These are phyloP conservation scores for Drosophila pachea DNA, from an alignment of 1,140 invertebrate genomes.

Conservation along the genomic window DNA sequence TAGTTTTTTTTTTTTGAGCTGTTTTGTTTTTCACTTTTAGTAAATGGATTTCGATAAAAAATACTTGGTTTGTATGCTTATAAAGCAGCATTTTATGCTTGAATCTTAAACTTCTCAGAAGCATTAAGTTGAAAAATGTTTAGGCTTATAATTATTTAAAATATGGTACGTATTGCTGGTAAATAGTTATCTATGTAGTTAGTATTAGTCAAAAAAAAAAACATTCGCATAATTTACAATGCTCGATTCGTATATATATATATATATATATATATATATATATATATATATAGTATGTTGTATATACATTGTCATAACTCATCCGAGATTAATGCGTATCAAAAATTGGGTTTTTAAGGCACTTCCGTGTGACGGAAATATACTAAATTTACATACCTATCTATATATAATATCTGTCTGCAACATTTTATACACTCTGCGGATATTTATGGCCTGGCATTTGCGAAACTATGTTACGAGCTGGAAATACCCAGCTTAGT, in stretches of 20 bases:
- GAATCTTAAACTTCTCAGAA: conserved; percentile 69
- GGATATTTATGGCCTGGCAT: conserved; percentile 44
- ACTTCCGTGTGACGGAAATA: conserved; percentile 79
- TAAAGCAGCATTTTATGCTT: conserved; percentile 69
- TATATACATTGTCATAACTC: conserved; percentile 37
- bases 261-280: conserved; percentile 19
- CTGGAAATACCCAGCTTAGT: conserved; percentile 57
- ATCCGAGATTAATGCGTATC: conserved; percentile 49
- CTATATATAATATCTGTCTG: conserved; percentile 42
- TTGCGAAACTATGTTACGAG: conserved; percentile 44
- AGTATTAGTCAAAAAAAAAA: conserved; percentile 74
- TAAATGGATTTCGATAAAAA: conserved; percentile 65
- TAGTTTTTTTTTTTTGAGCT: conserved; percentile 15
- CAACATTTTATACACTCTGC: conserved; percentile 45
- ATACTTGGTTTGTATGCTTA: conserved; percentile 44
- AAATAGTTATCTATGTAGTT: conserved; percentile 59
- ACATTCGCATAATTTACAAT: conserved; percentile 66
- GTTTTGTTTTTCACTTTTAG: conserved; percentile 29
- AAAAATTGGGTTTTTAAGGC: conserved; percentile 73
- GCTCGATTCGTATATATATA: conserved; percentile 33
- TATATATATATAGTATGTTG: not conserved
- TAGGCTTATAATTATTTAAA: conserved; percentile 48
- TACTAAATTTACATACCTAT: conserved; percentile 60
- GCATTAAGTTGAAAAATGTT: conserved; percentile 68
- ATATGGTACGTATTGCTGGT: conserved; percentile 67